Evolutionary conservation across 2,797 vertebrate species (phyloP).

Genomic region (Moxostoma hubbsi): DNA sequence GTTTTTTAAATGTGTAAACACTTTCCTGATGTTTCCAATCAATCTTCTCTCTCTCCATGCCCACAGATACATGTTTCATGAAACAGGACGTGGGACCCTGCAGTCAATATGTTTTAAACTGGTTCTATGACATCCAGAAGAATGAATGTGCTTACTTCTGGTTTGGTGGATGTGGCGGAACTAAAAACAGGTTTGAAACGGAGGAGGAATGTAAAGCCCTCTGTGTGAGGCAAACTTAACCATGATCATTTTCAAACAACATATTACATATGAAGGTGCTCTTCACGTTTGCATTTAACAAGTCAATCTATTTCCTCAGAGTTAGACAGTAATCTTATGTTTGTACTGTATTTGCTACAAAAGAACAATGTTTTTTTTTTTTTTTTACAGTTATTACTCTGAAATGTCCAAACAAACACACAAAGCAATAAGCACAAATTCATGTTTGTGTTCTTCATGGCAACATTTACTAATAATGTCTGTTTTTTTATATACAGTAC

Average conservation of each 20-base stretch:
- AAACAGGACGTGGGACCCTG: constrained; percentile 75
- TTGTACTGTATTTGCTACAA: too few species aligned
- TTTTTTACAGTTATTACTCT: too few species aligned
- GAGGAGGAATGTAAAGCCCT: constrained; percentile 72
- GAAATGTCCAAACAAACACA: too few species aligned
- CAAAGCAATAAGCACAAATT: too few species aligned
- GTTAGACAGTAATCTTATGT: too few species aligned
- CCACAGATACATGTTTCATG: constrained; percentile 76
- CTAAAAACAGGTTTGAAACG: constrained; percentile 80
- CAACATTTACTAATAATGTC: too few species aligned
- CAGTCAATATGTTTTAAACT: constrained; percentile 76
- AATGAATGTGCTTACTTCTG: constrained; percentile 78
- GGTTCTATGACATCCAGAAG: constrained; percentile 76
- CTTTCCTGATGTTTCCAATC: not conserved
- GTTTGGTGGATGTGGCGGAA: constrained; percentile 84
- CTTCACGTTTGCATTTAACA: not conserved
- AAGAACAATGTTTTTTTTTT: too few species aligned
- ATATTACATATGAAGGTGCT: not conserved
- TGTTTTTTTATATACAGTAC: too few species aligned
- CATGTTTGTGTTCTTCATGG: too few species aligned
- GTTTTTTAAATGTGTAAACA: too few species aligned
- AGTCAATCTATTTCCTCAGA: too few species aligned
- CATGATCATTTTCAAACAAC: not conserved
- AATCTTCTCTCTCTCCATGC: constrained; percentile 29
- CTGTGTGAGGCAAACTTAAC: constrained; percentile 62